These are phyloP conservation scores for Galago senegalensis DNA, from an alignment of 2,797 vertebrate genomes.

Conservation along the genomic window DNA sequence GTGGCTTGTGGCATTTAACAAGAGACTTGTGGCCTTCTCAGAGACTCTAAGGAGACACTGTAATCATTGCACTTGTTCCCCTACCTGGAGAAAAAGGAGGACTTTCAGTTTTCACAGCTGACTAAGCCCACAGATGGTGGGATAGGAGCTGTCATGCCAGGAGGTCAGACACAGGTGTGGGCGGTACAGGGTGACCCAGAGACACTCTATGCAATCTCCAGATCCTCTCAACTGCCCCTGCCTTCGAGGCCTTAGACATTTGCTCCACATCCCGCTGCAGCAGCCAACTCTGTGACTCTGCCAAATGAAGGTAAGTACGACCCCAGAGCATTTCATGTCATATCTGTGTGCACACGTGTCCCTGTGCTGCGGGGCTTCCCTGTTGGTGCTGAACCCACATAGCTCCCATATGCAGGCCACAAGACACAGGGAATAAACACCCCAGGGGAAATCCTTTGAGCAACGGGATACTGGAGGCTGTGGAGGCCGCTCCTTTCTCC, in stretches of 20 bases:
- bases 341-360: rapidly evolving
- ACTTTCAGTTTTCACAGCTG: not conserved
- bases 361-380: not conserved
- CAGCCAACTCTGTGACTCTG: not conserved
- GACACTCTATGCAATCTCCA: rapidly evolving
- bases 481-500: no score
- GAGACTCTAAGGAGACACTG: not conserved
- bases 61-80: not conserved
- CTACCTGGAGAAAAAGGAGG: not conserved
- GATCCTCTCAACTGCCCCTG: no score
- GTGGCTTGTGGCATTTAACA: not conserved
- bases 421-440: not conserved
- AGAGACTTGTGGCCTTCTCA: not conserved
- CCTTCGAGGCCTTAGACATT: not conserved
- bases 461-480: not conserved
- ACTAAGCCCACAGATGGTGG: not conserved
- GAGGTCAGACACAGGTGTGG: not conserved
- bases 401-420: rapidly evolving
- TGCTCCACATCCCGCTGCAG: not conserved
- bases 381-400: rapidly evolving
- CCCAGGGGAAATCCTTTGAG: rapidly evolving
- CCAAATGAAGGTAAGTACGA: rapidly evolving
- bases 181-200: rapidly evolving
- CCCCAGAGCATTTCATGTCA: not conserved
- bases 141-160: rapidly evolving